Evolutionary conservation across 2,797 vertebrate species (phyloP).

Genomic region (Takifugu rubripes): DNA sequence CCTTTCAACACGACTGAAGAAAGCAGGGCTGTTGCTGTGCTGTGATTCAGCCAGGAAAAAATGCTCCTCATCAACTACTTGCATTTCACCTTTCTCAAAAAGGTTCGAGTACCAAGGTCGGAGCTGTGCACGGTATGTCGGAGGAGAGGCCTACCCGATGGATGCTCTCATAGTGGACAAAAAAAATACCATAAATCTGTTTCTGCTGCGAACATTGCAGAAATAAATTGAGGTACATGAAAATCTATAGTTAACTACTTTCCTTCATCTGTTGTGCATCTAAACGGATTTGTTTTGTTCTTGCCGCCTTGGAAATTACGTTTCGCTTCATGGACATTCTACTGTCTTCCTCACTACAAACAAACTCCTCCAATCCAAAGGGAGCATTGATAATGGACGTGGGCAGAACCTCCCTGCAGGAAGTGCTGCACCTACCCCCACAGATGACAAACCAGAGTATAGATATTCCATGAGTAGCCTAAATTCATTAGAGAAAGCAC

Average conservation of each 20-base stretch:
- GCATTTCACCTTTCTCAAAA: conserved; percentile 66
- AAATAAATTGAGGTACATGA: conserved; percentile 89
- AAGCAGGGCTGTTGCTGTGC: conserved; percentile 4
- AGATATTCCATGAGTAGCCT: conserved; percentile 68
- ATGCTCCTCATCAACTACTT: conserved; percentile 1
- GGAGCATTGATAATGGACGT: conserved; percentile 90
- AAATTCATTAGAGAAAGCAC: conserved; percentile 61
- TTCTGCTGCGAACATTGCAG: conserved; percentile 93
- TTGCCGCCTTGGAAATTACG: conserved; percentile 92
- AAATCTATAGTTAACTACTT: background rate
- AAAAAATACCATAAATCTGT: conserved; percentile 96
- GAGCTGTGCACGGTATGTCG: conserved; percentile 88
- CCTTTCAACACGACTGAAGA: too few species aligned
- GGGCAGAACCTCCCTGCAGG: conserved; percentile 79
- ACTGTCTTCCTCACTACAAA: conserved; percentile 94
- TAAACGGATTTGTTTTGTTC: conserved; percentile 21
- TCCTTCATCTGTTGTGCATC: background rate
- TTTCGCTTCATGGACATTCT: conserved; percentile 96
- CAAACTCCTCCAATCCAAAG: conserved; percentile 96
- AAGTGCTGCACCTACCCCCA: conserved; percentile 55
- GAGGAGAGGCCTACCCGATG: conserved; percentile 95
- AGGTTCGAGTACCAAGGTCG: conserved; percentile 86
- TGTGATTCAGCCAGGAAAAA: conserved; percentile 1
- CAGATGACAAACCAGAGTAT: conserved; percentile 64
- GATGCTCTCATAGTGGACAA: conserved; percentile 91